Evolutionary conservation across 2,888 invertebrate genomes (phyloP), one percentile per base, ranked within the genome.

Genomic region (Apamea sordens): DNA sequence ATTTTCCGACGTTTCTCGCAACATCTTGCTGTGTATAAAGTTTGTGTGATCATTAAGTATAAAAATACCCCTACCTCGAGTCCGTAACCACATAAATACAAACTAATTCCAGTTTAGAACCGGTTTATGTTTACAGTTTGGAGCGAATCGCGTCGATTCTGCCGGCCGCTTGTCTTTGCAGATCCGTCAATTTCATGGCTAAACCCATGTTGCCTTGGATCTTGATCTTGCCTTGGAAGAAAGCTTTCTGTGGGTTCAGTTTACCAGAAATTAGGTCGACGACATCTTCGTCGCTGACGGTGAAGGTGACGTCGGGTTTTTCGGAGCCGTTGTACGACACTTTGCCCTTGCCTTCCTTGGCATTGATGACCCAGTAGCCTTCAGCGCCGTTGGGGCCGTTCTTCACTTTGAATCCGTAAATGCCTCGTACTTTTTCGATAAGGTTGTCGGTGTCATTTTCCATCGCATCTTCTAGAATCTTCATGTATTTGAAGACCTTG

Each of bases 201-300:
- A 99, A 96, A 0, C 99, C 99, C 98, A 99, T 99, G 94, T 99
- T 99, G 56, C 99, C 99, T 93, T 99, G 98, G 81, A 99, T 98
- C 96, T 99, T 99, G 79, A 99, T 98, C 95, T 99, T 99, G 28
- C 99, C 99, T 95, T 99, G 98, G 97, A 99, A 99, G 95, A 99
- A 99, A 3, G 99, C 99, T 94, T 99, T 99, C 94, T 99, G 99
- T 0, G 99, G 99, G 94, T 99, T 99, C 82, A 99, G 96, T 94
- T 99, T 98, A 1, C 99, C 99, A 2, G 98, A 97, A 91, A 99
- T 98, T 76, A 99, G 97, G 88, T 99, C 98, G 10, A 98, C 97
- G 8, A 99, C 98, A 93, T 99, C 99, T 0, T 98, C 98, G 93
- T 99, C 99, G 91, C 98, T 98, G 87, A 99, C 98, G 1, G 98